phyloP scores from a whole-genome alignment of 2,113 vertebrate genomes.

The Lutjanus erythropterus region DNA sequence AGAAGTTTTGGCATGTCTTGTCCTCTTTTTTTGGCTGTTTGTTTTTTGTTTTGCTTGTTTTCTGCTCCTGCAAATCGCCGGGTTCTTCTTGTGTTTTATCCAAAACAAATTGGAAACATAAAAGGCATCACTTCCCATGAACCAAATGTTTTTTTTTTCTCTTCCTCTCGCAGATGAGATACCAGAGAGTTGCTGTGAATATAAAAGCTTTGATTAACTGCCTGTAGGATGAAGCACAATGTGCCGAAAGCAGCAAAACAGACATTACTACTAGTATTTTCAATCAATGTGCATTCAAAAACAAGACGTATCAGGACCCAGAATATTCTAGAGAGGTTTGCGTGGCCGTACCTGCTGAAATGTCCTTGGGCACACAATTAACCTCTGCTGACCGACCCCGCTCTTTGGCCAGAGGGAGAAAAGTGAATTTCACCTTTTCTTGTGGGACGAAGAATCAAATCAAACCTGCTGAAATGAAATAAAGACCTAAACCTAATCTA shows the following conservation, averaged over 20 bases:
- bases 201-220: constrained; percentile 35
- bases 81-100: neutral
- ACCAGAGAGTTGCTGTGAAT: neutral
- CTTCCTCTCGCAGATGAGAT: neutral
- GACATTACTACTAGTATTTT: constrained; percentile 5
- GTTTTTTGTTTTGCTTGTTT: neutral
- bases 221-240: neutral
- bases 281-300: neutral
- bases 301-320: neutral
- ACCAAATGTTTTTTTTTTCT: neutral
- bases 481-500: constrained; percentile 26
- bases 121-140: constrained; percentile 10
- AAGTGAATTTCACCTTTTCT: constrained; percentile 42
- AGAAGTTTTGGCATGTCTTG: neutral
- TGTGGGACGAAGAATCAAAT: constrained; percentile 40
- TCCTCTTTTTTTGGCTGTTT: neutral
- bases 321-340: neutral
- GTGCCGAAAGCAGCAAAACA: neutral
- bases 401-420: constrained; percentile 19
- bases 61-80: neutral
- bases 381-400: constrained; percentile 42
- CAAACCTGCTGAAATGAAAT: constrained; percentile 41
- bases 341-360: neutral
- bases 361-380: constrained; percentile 46
- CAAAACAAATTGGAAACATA: constrained; percentile 26